A percentile compares a stretch with the other conserved stretches of the same genome.
Conservation (phyloP, 2,113 vertebrate genomes). For the Brachirus orientalis region DNA sequence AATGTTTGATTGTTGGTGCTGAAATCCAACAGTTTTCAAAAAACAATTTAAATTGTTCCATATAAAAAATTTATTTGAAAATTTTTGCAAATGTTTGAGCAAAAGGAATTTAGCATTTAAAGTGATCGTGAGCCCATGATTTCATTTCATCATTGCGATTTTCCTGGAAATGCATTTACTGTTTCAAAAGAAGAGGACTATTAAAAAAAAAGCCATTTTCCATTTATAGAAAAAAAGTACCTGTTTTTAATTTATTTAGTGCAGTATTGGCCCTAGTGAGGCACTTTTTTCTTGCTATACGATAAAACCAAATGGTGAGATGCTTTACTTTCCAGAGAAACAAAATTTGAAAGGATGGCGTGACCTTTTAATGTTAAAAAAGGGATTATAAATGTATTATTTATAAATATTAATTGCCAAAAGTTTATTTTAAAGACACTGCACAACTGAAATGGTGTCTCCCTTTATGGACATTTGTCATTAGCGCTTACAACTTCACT, state of each 20-base stretch:
- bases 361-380: too few relatives aligned
- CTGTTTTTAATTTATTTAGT: background rate
- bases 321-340: background rate
- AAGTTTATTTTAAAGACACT: background rate
- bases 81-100: background rate
- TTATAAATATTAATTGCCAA: background rate
- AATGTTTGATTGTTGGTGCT: background rate
- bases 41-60: background rate
- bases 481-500: too few relatives aligned
- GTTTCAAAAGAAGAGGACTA: conserved; percentile 45
- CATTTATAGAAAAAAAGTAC: background rate
- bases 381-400: too few relatives aligned
- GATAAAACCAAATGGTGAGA: background rate
- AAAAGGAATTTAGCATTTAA: conserved; percentile 5
- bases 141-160: conserved; percentile 38
- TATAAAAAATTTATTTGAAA: background rate
- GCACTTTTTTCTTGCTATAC: background rate
- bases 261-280: background rate
- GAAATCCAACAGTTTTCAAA: background rate
- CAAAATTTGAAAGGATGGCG: background rate
- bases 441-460: too few relatives aligned
- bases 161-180: conserved; percentile 9
- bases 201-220: conserved; percentile 8
- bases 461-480: too few relatives aligned
- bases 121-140: background rate